Conservation (phyloP, 2,797 vertebrate genomes). For the Urosaurus nigricauda region DNA sequence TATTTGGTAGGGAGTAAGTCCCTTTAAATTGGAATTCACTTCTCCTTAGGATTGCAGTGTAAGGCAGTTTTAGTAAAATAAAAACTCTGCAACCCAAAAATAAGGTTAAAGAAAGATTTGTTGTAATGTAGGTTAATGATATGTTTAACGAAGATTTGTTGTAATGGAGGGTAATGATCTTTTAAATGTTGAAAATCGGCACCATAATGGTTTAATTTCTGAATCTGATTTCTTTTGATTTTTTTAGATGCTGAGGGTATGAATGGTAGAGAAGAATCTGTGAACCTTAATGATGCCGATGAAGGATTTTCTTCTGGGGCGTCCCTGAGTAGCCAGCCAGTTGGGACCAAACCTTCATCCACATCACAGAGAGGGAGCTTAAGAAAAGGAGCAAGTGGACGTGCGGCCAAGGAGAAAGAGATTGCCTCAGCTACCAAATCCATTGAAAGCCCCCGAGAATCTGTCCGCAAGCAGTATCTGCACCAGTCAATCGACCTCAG, state of each 20-base stretch:
- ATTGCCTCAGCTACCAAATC: constrained; percentile 76
- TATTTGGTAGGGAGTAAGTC: not conserved
- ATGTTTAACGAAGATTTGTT: not conserved
- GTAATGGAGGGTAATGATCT: too few relatives aligned
- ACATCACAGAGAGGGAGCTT: constrained; percentile 79
- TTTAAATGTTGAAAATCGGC: constrained; percentile 32
- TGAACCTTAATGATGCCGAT: constrained; percentile 94
- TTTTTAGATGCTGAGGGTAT: constrained; percentile 88
- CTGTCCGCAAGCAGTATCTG: constrained; percentile 81
- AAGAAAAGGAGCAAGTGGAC: constrained; percentile 82
- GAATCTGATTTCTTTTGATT: constrained; percentile 54
- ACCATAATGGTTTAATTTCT: constrained; percentile 56
- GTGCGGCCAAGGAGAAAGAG: constrained; percentile 83
- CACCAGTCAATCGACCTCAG: constrained; percentile 80
- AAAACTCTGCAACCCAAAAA: not conserved
- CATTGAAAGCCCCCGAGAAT: constrained; percentile 80
- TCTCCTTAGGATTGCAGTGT: not conserved
- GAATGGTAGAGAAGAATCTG: constrained; percentile 91
- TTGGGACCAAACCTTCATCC: constrained; percentile 82
- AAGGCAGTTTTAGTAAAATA: constrained; percentile 25
- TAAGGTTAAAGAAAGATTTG: not conserved
- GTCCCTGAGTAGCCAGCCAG: constrained; percentile 95
- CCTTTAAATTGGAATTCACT: not conserved
- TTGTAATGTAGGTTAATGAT: too few relatives aligned
- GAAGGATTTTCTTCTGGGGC: constrained; percentile 98